Conservation (phyloP, 2,888 invertebrate genomes). For the Griposia aprilina region DNA sequence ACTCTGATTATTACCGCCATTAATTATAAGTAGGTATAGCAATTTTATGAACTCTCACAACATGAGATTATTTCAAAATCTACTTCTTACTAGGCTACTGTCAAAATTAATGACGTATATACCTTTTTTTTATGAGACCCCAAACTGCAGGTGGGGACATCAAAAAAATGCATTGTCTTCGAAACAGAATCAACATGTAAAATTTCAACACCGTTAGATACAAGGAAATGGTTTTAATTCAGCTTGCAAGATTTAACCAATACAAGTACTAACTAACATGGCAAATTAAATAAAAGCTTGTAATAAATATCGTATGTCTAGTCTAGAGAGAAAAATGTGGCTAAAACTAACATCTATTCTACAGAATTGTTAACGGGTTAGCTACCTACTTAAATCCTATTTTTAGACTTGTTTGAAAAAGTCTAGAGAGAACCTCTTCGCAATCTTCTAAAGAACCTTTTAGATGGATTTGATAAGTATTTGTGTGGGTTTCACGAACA, state of each 20-base stretch:
- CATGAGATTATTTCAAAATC: no score
- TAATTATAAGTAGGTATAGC: not conserved
- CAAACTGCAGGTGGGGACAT: not conserved
- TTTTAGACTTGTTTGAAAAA: conserved; percentile 3
- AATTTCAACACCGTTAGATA: no score
- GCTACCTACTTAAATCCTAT: not conserved
- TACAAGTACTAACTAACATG: no score
- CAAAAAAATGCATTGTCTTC: no score
- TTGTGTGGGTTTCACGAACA: conserved; percentile 5
- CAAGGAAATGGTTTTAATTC: no score
- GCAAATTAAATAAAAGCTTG: no score
- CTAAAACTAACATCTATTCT: not conserved
- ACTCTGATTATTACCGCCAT: not conserved
- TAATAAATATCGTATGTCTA: not conserved
- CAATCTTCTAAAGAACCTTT: conserved; percentile 18
- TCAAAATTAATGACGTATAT: not conserved
- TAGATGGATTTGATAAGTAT: conserved; percentile 18
- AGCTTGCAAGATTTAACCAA: no score
- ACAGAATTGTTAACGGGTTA: not conserved
- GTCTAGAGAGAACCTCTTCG: not conserved
- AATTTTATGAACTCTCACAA: not conserved
- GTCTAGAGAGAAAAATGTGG: no score
- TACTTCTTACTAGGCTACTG: no score
- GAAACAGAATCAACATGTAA: no score
- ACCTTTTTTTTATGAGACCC: not conserved